Base-by-base conservation (phyloP, 1,140 invertebrate genomes). In the Pseudomyrmex concolor region DNA sequence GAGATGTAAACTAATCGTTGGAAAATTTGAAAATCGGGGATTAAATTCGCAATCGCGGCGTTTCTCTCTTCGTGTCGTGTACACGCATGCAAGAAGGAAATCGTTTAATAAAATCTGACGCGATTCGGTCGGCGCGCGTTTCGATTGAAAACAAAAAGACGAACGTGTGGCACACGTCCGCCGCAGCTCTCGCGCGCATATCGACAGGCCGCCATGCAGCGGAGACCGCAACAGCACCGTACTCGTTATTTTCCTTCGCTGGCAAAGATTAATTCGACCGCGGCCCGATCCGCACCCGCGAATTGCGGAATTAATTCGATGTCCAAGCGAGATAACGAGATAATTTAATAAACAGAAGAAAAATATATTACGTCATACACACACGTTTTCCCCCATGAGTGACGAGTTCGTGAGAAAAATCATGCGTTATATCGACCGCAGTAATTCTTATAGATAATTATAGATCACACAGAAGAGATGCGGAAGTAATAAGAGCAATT, bases 71-170 rank as follows among this genome's bases (percentile, higher is more conserved):
- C 25, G 25, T 25, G 25, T 25, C 51, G 15, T n/a, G 59, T 80
- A 70, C 59, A 80, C 57, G 57, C 4, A 10, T 34, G 63, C 55
- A 80, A 77, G 64, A 25, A 25, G 54, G 34, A 64, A 5, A 22
- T 67, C 15, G 43, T 3, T 5, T 54, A 17, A 80, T 54, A 17
- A 80, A 59, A 59, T 80, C 43, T 22, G 63, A 15, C n/a, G 64
- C 43, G 66, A 34, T 80, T 70, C 54, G 68, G 59, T 70, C 45
- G 34, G 5, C 34, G 34, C 66, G 66, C 66, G 7, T 80, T 70
- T 70, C 43, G 64, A 80, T 80, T 70, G 54, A 70, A 80, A 80
- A 80, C 70, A 80, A 70, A 70, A 78, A 51, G 43, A 15, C 19
- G 15, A 9, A 57, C 51, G 63, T 19, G 43, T 19, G 19, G 5